Conservation (phyloP, 2,113 vertebrate species). For the Rhineura floridana region DNA sequence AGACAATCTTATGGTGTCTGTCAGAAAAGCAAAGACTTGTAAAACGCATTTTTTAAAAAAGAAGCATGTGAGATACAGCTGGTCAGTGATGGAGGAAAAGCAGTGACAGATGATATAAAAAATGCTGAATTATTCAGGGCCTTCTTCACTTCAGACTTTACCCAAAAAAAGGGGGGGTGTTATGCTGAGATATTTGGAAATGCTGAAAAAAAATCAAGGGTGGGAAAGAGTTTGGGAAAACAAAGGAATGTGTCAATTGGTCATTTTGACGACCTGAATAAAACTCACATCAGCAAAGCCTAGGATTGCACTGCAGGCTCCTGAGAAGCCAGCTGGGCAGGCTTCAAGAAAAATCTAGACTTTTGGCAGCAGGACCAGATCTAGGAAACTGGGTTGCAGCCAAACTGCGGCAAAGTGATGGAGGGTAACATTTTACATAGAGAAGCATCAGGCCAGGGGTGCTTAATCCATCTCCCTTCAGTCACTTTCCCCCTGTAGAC, state of each 20-base stretch:
- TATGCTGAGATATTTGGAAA: background rate
- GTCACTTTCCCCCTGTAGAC: background rate
- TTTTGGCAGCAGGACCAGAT: background rate
- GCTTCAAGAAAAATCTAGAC: background rate
- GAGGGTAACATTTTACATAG: background rate
- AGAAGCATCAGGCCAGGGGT: background rate
- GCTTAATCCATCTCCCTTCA: background rate
- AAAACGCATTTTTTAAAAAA: background rate
- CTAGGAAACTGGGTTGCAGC: background rate
- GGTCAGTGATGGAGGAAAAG: background rate
- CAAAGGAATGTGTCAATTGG: background rate
- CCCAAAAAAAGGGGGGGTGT: background rate
- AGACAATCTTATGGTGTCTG: background rate
- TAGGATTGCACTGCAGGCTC: background rate
- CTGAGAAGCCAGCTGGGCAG: background rate
- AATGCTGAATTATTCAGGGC: background rate
- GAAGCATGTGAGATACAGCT: background rate
- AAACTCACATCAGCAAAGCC: background rate
- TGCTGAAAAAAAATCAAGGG: background rate
- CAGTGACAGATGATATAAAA: background rate
- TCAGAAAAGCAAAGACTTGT: background rate
- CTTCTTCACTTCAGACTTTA: background rate
- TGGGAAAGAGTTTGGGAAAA: background rate
- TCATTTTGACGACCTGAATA: background rate
- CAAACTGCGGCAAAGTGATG: background rate